A percentile compares a stretch with the other conserved stretches of the same genome.
phyloP scores from a whole-genome alignment of 2,888 invertebrate genomes.

The Choristoneura rosaceana region DNA sequence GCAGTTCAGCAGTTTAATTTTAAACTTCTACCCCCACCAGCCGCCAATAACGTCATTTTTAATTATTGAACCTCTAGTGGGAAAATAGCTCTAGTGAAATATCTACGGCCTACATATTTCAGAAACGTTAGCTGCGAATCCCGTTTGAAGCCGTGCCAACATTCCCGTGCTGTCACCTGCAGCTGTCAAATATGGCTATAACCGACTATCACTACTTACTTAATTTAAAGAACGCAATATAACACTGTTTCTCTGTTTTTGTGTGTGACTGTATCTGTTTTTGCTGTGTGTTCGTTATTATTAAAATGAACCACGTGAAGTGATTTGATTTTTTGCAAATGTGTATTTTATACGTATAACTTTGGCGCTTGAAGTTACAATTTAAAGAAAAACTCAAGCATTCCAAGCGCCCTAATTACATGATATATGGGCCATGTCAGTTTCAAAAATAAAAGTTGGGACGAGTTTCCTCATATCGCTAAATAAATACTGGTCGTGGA shows the following conservation, averaged over 20 bases:
- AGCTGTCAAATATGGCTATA: conserved; percentile 38
- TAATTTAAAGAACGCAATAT: conserved; percentile 1
- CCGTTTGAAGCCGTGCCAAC: conserved; percentile 53
- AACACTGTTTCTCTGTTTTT: neutral
- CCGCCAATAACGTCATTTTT: neutral
- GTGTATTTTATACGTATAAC: neutral
- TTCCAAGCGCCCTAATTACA: conserved; percentile 67
- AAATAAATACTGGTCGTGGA: conserved; percentile 81
- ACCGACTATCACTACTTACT: conserved; percentile 21
- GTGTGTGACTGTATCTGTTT: neutral
- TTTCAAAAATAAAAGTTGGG: conserved; percentile 75
- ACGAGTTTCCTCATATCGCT: conserved; percentile 81
- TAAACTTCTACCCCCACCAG: neutral
- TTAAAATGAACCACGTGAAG: neutral
- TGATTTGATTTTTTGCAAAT: neutral
- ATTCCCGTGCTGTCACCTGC: conserved; percentile 45
- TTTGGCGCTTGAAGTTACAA: conserved; percentile 1
- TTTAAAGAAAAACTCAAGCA: conserved; percentile 47
- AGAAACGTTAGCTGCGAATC: conserved; percentile 42
- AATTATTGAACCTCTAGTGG: conserved; percentile 19
- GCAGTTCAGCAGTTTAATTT: neutral
- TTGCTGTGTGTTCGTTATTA: neutral
- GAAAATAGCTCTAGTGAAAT: conserved; percentile 22
- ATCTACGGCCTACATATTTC: conserved; percentile 47
- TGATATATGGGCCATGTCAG: conserved; percentile 76